Evolutionary conservation across 2,797 vertebrate species (phyloP).

Genomic region (Momotus momota): DNA sequence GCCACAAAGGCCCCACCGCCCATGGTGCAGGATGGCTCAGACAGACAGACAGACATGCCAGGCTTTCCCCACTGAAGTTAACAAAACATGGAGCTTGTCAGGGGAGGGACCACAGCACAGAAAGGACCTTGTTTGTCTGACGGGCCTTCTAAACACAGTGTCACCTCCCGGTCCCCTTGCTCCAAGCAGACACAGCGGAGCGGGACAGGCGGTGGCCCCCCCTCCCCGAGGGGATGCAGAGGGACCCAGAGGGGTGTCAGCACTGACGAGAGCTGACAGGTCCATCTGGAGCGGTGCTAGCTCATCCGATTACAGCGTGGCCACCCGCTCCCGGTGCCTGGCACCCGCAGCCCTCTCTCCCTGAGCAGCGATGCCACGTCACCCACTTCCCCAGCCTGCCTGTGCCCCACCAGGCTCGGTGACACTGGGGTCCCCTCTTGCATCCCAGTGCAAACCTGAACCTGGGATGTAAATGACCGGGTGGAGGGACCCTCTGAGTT

Average conservation of each 20-base stretch:
- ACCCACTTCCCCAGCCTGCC: background rate
- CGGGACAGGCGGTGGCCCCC: background rate
- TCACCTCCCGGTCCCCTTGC: background rate
- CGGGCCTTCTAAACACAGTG: background rate
- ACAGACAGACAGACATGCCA: background rate
- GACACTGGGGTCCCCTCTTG: background rate
- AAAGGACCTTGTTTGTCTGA: background rate
- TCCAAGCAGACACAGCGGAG: background rate
- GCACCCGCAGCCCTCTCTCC: background rate
- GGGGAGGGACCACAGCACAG: background rate
- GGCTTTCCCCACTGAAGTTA: background rate
- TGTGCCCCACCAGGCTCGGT: background rate
- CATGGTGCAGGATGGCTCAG: background rate
- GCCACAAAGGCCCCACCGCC: background rate
- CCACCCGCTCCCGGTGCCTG: fast-evolving
- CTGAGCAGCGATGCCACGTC: fast-evolving
- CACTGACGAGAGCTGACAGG: constrained; percentile 33
- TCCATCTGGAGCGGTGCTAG: background rate
- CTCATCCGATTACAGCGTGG: background rate
- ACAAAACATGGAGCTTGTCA: background rate
- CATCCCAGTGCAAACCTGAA: background rate
- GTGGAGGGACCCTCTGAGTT: fast-evolving
- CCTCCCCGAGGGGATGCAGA: background rate
- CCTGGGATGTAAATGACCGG: background rate
- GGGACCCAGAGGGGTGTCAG: background rate